phyloP scores from a whole-genome alignment of 2,797 vertebrate species.

The Sebastes itinus region DNA sequence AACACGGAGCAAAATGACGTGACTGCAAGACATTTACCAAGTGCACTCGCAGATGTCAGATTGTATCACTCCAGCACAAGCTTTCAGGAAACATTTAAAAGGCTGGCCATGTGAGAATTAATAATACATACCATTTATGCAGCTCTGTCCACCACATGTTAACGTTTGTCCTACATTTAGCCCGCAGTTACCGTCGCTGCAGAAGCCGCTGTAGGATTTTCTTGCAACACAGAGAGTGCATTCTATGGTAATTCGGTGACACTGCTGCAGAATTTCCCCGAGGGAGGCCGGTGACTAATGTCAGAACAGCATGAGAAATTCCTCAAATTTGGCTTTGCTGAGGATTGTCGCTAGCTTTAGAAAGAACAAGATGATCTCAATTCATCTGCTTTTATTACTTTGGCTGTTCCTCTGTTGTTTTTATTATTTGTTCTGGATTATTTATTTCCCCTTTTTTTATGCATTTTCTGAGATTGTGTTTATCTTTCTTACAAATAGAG shows the following conservation, averaged over 20 bases:
- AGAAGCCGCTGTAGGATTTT: constrained; percentile 24
- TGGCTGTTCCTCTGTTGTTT: not conserved
- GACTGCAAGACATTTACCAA: constrained; percentile 57
- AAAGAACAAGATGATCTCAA: not conserved
- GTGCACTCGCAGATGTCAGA: constrained; percentile 57
- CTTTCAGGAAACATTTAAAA: constrained; percentile 77
- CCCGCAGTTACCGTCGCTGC: constrained; percentile 6
- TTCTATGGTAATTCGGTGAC: constrained; percentile 38
- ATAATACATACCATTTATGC: constrained; percentile 73
- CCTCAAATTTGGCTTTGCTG: constrained; percentile 27
- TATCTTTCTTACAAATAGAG: too few species aligned
- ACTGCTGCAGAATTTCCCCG: constrained; percentile 23
- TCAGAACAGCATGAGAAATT: constrained; percentile 27
- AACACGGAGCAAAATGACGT: constrained; percentile 51
- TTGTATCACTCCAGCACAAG: constrained; percentile 53
- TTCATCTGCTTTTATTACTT: not conserved
- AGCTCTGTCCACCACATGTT: constrained; percentile 44
- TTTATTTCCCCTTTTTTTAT: not conserved
- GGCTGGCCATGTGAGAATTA: constrained; percentile 65
- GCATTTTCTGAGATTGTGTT: too few species aligned
- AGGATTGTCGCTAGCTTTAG: not conserved
- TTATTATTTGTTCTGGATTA: not conserved
- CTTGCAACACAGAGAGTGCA: constrained; percentile 16
- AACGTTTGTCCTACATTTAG: constrained; percentile 58
- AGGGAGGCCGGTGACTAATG: constrained; percentile 35